These are phyloP conservation scores for Apocheima hispidaria DNA, from an alignment of 2,888 invertebrate genomes.

Conservation along the genomic window DNA sequence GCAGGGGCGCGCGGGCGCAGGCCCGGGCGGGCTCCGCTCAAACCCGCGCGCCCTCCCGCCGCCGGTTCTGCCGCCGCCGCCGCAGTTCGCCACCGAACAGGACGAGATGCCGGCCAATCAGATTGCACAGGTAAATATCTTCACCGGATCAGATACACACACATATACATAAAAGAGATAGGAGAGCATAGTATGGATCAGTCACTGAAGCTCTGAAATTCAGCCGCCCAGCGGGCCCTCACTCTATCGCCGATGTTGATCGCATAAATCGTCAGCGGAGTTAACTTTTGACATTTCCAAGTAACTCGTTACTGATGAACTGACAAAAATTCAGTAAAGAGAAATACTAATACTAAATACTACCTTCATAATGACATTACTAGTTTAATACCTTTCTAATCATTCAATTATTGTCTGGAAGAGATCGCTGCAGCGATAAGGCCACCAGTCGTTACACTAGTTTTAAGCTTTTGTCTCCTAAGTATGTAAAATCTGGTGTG, in stretches of 20 bases:
- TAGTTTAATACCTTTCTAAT: no score
- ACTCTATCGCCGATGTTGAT: no score
- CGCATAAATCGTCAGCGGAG: no score
- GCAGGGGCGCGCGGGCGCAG: constrained; percentile 83
- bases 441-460: no score
- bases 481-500: no score
- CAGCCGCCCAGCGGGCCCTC: no score
- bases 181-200: no score
- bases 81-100: constrained; percentile 77
- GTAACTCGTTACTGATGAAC: background rate
- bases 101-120: constrained; percentile 83
- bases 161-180: background rate
- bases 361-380: background rate
- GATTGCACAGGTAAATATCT: constrained; percentile 76
- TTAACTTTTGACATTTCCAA: background rate
- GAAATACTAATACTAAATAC: no score
- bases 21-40: constrained; percentile 81
- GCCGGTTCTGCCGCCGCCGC: constrained; percentile 79
- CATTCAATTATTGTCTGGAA: no score
- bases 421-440: no score
- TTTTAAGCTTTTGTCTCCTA: no score
- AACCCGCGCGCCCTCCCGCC: constrained; percentile 83
- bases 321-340: background rate
- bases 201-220: no score
- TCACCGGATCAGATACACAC: background rate